Base-by-base conservation (phyloP, 2,113 vertebrate genomes). In the Nymphicus hollandicus region DNA sequence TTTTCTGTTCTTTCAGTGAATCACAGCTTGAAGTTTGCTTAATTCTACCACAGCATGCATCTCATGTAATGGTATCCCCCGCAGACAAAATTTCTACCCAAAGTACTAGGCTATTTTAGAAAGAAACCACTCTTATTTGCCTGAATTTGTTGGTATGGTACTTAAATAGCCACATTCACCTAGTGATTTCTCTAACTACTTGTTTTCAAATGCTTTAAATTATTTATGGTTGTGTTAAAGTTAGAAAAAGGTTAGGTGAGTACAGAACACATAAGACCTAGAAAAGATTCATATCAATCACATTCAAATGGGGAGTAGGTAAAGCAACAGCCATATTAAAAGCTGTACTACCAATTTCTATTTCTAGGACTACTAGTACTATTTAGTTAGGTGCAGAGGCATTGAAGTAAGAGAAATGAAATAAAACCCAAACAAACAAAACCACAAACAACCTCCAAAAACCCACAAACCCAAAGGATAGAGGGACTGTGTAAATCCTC, bases 1-100 rank as follows among this genome's bases (percentile, higher is more conserved):
- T 94, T 92, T 96, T 92, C 77, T 80, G 44, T 92, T 96, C 77
- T 79, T 23, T 11, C 83, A 73, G 56, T 92, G 93, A 93, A 92
- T 91, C 53, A 60, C 0, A 1, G 70, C 65, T 92, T 89, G 65
- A 96, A 89, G 73, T 91, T 93, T 93, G 83, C 49, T 89, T 92
- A 95, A 92, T 95, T 95, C 91, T 85, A 61, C 77, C 88, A 64
- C 92, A 92, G 88, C 88, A 73, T 77, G 92, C 47, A 56, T 76
- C 66, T 89, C 88, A 65, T 63, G 58, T 92, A 93, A 97, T 92
- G 63, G 83, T 55, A 46, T 92, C 83, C 66, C 92, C 91, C 3
- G 73, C 81, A 85, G 95, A 88, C 65, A 81, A 94, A 89, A 96
- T 85, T 79, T 61, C 81, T 80, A 89, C 73, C 52, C 61, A 43